Evolutionary conservation across 64 coral and sea anemone species (phyloP).

Genomic region (Cladopsammia gracilis): DNA sequence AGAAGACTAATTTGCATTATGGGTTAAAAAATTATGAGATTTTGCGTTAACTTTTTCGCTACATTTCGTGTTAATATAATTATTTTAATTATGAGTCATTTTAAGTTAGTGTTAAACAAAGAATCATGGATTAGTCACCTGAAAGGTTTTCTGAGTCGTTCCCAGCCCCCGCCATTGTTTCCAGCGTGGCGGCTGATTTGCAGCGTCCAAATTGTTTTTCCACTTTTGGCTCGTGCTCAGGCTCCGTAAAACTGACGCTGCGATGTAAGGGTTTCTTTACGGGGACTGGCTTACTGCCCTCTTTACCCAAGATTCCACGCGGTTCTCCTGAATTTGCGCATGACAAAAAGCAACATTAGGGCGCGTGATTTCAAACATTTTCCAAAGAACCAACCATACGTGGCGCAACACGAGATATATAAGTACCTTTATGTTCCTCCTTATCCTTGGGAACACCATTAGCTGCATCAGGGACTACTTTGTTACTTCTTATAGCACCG

Average conservation of each 20-base stretch:
- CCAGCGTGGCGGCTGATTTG: slow-evolving; percentile 49
- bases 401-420: too few species aligned
- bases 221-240: slow-evolving; percentile 43
- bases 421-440: not conserved
- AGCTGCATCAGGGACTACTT: not conserved
- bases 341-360: not conserved
- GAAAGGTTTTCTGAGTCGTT: not conserved
- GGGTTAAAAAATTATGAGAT: too few species aligned
- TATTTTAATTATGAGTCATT: too few species aligned
- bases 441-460: not conserved
- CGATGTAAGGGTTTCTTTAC: slow-evolving; percentile 55
- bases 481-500: not conserved
- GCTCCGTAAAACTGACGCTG: slow-evolving; percentile 70
- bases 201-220: slow-evolving; percentile 75
- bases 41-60: too few species aligned
- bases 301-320: slow-evolving; percentile 42
- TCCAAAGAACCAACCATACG: too few species aligned
- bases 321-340: not conserved
- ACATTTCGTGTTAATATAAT: too few species aligned
- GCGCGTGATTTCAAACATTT: too few species aligned
- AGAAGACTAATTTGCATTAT: too few species aligned
- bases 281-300: slow-evolving; percentile 36
- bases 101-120: not conserved
- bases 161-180: slow-evolving; percentile 36
- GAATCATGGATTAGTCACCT: not conserved